These are phyloP conservation scores for Bombus breviceps DNA, from an alignment of 1,140 invertebrate genomes.

Conservation along the genomic window DNA sequence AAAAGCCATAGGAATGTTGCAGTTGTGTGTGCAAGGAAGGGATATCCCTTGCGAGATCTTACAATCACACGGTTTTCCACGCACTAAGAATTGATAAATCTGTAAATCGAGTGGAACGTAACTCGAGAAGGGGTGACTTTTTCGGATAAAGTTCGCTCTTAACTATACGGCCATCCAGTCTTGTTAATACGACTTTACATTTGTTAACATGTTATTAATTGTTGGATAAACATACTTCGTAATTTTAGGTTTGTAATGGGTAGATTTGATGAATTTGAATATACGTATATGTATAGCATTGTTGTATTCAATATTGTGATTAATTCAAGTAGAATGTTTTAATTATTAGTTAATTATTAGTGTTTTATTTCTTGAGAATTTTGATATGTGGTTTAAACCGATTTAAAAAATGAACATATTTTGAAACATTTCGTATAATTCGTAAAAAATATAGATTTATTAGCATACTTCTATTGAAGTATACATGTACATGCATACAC, in stretches of 20 bases:
- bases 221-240: background rate
- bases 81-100: conserved; percentile 11
- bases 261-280: background rate
- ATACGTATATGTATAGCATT: too few species aligned
- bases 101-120: background rate
- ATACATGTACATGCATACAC: too few species aligned
- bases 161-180: too few species aligned
- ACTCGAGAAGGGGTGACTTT: background rate
- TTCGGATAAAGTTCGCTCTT: background rate
- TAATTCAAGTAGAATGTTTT: too few species aligned
- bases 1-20: conserved; percentile 9
- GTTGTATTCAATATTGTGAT: too few species aligned
- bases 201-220: background rate
- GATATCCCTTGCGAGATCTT: background rate
- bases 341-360: too few species aligned
- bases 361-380: too few species aligned
- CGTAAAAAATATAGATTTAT: background rate
- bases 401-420: too few species aligned
- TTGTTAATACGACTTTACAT: background rate
- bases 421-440: too few species aligned
- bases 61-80: conserved; percentile 15
- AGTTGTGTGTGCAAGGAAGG: background rate
- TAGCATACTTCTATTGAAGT: background rate
- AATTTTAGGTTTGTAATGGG: background rate
- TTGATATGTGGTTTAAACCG: too few species aligned